phyloP scores from a whole-genome alignment of 2,888 invertebrate species.

The Cantharis rustica region DNA sequence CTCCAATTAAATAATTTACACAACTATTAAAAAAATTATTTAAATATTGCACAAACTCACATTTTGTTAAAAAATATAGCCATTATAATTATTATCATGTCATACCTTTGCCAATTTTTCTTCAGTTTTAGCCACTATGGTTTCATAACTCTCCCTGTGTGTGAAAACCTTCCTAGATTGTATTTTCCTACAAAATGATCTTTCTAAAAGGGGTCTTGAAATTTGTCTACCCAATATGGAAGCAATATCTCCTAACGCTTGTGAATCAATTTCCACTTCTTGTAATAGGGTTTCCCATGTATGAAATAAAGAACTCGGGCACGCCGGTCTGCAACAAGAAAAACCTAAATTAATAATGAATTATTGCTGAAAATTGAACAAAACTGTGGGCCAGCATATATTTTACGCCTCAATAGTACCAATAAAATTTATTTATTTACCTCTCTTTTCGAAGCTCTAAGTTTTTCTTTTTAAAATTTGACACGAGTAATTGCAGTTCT shows the following conservation, averaged over 20 bases:
- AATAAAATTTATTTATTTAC: slow-evolving; percentile 56
- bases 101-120: slow-evolving; percentile 74
- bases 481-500: slow-evolving; percentile 83
- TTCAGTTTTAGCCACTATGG: slow-evolving; percentile 83
- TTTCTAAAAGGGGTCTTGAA: slow-evolving; percentile 81
- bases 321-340: slow-evolving; percentile 67
- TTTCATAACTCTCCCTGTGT: slow-evolving; percentile 88
- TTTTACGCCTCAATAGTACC: neutral
- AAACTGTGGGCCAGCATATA: neutral
- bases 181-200: slow-evolving; percentile 88
- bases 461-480: slow-evolving; percentile 84
- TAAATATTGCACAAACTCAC: too few relatives aligned
- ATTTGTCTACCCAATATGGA: slow-evolving; percentile 77
- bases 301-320: slow-evolving; percentile 81
- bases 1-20: too few relatives aligned
- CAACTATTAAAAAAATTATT: too few relatives aligned
- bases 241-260: slow-evolving; percentile 84
- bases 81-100: too few relatives aligned
- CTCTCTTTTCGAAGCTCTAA: slow-evolving; percentile 86
- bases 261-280: slow-evolving; percentile 88
- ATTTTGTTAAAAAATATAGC: too few relatives aligned
- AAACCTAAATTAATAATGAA: neutral
- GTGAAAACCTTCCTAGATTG: slow-evolving; percentile 89
- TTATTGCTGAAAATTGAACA: slow-evolving; percentile 5
- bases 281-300: slow-evolving; percentile 90